Evolutionary conservation across 2,797 vertebrate species (phyloP).

Genomic region (Artibeus jamaicensis): DNA sequence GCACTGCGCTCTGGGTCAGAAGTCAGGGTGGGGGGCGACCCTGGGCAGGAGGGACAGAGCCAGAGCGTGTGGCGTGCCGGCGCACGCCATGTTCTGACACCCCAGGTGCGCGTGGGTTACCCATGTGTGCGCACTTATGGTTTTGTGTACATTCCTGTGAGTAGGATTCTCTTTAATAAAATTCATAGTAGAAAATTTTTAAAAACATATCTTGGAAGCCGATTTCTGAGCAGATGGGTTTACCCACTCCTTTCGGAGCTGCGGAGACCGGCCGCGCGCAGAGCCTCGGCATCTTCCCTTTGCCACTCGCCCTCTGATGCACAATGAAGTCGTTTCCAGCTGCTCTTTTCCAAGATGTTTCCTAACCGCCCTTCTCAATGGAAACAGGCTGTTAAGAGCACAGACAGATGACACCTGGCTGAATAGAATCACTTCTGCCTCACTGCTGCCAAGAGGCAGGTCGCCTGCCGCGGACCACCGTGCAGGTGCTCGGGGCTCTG

Average conservation of each 20-base stretch:
- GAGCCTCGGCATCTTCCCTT: fast-evolving
- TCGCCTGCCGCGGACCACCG: neutral
- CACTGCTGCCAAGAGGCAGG: neutral
- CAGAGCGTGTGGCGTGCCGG: too few relatives aligned
- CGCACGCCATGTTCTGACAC: fast-evolving
- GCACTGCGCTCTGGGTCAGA: too few relatives aligned
- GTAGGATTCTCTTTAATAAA: neutral
- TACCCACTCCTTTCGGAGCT: neutral
- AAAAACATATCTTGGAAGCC: neutral
- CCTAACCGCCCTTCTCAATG: neutral
- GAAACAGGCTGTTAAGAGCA: neutral
- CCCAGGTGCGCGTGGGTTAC: too few relatives aligned
- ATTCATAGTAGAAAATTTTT: neutral
- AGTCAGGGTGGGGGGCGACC: too few relatives aligned
- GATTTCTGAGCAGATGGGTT: neutral
- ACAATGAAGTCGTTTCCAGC: neutral
- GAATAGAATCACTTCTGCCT: neutral
- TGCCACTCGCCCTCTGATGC: too few relatives aligned
- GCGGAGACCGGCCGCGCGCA: neutral
- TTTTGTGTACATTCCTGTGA: neutral
- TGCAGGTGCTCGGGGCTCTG: neutral
- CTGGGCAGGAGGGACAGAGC: too few relatives aligned
- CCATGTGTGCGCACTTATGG: fast-evolving
- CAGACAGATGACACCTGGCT: neutral
- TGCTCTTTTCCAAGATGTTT: neutral